Conservation (phyloP, 2,888 invertebrate genomes). For the Pyrgus malvae region DNA sequence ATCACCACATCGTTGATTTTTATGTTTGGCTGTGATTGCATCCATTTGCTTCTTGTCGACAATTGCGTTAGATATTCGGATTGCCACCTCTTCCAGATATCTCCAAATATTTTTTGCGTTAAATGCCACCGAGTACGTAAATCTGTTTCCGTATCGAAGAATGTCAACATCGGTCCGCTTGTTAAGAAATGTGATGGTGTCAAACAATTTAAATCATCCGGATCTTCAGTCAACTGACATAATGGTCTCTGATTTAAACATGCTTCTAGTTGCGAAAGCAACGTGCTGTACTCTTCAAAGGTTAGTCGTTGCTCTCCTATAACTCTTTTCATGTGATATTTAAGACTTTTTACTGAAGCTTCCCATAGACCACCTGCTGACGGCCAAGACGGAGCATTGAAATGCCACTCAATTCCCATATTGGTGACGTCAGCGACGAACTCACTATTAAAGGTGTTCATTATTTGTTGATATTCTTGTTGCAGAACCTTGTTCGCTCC, state of each 20-base stretch:
- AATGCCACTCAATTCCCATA: not conserved
- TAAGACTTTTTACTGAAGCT: not conserved
- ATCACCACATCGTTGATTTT: not conserved
- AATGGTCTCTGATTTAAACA: not conserved
- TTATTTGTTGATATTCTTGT: not conserved
- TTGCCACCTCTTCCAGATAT: not conserved
- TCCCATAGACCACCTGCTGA: not conserved
- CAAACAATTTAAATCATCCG: not conserved
- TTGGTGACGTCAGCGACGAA: not conserved
- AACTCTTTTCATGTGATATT: not conserved
- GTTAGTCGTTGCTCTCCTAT: not conserved
- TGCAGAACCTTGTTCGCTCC: not conserved
- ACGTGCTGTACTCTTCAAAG: not conserved
- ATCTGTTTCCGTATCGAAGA: not conserved
- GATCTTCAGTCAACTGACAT: not conserved
- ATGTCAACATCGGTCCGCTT: not conserved
- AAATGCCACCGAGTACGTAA: not conserved
- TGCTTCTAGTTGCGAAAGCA: not conserved
- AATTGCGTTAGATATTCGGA: not conserved
- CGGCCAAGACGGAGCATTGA: too few relatives aligned
- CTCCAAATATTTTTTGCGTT: not conserved
- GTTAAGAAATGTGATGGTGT: not conserved
- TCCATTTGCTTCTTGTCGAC: not conserved
- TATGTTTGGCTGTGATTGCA: not conserved
- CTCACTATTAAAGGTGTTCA: too few relatives aligned